Evolutionary conservation across 2,113 vertebrate genomes (phyloP).

Genomic region (Brienomyrus longianalis): DNA sequence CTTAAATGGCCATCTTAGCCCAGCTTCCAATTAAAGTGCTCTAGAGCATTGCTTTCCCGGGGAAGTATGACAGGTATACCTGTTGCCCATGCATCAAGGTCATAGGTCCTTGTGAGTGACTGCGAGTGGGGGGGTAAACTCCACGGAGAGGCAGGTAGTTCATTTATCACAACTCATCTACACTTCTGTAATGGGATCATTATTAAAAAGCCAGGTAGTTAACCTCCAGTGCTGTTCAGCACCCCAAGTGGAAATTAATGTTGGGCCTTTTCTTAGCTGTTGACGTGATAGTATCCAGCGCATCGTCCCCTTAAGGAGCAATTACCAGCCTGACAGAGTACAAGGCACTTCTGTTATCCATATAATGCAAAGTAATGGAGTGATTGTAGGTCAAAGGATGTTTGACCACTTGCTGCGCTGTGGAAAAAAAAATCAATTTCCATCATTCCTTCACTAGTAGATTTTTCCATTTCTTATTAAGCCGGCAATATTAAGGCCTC

Average conservation of each 20-base stretch:
- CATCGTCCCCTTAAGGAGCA: conserved; percentile 48
- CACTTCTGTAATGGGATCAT: conserved; percentile 53
- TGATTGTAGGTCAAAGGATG: conserved; percentile 45
- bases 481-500: conserved; percentile 24
- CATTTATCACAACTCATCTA: conserved; percentile 39
- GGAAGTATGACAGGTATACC: conserved; percentile 53
- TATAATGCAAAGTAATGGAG: conserved; percentile 42
- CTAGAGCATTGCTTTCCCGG: background rate
- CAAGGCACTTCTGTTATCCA: conserved; percentile 39
- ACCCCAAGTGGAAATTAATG: conserved; percentile 54
- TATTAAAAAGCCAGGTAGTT: conserved; percentile 55
- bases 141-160: conserved; percentile 35
- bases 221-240: conserved; percentile 49
- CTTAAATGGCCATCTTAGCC: conserved; percentile 11
- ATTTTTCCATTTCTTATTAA: conserved; percentile 39
- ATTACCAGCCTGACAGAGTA: conserved; percentile 49
- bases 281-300: conserved; percentile 39
- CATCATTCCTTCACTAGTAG: conserved; percentile 34
- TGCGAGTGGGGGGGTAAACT: conserved; percentile 34
- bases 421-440: conserved; percentile 36
- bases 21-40: conserved; percentile 51
- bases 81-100: conserved; percentile 49
- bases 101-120: conserved; percentile 37
- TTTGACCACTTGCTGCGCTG: conserved; percentile 34
- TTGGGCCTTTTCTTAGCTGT: conserved; percentile 37